Percentiles rank a stretch among this genome's conserved stretches.
Evolutionary conservation across 2,797 vertebrate genomes (phyloP).

Genomic region (Paratrypauchen microcephalus): DNA sequence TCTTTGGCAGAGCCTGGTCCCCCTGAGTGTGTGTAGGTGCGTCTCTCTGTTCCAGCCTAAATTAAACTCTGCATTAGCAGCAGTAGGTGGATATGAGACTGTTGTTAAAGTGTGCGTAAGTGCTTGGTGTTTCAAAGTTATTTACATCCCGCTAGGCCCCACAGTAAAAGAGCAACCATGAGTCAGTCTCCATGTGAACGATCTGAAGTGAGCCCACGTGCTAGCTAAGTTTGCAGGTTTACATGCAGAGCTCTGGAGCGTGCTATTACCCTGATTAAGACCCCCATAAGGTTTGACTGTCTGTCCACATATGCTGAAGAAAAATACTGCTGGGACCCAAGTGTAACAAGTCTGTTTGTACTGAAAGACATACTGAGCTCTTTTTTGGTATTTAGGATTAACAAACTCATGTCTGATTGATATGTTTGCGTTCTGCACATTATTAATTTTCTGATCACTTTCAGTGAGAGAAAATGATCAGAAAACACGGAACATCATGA

Average conservation of each 20-base stretch:
- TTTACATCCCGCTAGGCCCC: slow-evolving; percentile 56
- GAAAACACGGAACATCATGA: no score
- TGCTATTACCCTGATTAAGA: slow-evolving; percentile 6
- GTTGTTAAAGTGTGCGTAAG: slow-evolving; percentile 50
- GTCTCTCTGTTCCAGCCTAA: slow-evolving; percentile 35
- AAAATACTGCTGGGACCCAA: background rate
- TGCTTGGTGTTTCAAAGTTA: slow-evolving; percentile 60
- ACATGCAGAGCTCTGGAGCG: background rate
- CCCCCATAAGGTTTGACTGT: background rate
- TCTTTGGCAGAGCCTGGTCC: slow-evolving; percentile 27
- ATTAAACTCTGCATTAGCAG: slow-evolving; percentile 62
- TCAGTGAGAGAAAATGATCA: no score
- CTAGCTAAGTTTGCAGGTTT: slow-evolving; percentile 19
- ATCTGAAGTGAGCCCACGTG: slow-evolving; percentile 59
- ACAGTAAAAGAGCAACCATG: slow-evolving; percentile 64
- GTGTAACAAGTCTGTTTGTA: background rate
- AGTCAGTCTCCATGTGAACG: slow-evolving; percentile 59
- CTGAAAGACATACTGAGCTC: background rate
- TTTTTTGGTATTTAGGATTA: no score
- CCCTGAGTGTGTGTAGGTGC: slow-evolving; percentile 42
- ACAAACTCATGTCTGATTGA: no score
- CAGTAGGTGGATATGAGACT: slow-evolving; percentile 56
- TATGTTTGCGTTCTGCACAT: no score
- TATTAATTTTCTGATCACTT: no score
- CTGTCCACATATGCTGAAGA: background rate